phyloP scores from a whole-genome alignment of 2,113 vertebrate species.

The Elanoides forficatus region DNA sequence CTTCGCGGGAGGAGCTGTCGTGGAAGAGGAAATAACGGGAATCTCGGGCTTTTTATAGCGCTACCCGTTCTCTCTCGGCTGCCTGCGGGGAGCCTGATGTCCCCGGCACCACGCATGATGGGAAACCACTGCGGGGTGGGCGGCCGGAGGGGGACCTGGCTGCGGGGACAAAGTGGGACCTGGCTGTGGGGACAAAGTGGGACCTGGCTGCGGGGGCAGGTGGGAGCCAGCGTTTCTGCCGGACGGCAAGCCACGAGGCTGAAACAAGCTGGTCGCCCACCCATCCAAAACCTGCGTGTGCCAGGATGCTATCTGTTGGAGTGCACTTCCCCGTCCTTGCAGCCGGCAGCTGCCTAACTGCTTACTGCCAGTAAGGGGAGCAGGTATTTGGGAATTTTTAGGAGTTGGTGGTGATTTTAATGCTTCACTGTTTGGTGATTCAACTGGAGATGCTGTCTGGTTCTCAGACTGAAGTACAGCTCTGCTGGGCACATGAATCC shows the following conservation, averaged over 20 bases:
- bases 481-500: neutral
- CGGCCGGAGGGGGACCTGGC: neutral
- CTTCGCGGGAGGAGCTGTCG: neutral
- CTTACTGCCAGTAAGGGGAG: neutral
- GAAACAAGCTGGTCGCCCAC: neutral
- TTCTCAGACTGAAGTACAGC: neutral
- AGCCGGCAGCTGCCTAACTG: neutral
- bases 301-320: neutral
- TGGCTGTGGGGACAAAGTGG: neutral
- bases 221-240: neutral
- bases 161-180: neutral
- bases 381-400: neutral
- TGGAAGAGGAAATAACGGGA: conserved; percentile 19
- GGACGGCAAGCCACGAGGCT: fast-evolving
- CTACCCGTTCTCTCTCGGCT: neutral
- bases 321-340: fast-evolving
- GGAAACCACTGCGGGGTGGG: neutral
- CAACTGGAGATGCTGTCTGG: neutral
- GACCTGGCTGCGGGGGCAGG: neutral
- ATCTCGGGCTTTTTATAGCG: conserved; percentile 16
- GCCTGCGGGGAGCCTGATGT: neutral
- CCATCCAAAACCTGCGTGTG: neutral
- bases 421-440: neutral
- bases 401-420: neutral
- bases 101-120: neutral